Evolutionary conservation across 2,797 vertebrate species (phyloP).

Genomic region (Sebastes itinus): DNA sequence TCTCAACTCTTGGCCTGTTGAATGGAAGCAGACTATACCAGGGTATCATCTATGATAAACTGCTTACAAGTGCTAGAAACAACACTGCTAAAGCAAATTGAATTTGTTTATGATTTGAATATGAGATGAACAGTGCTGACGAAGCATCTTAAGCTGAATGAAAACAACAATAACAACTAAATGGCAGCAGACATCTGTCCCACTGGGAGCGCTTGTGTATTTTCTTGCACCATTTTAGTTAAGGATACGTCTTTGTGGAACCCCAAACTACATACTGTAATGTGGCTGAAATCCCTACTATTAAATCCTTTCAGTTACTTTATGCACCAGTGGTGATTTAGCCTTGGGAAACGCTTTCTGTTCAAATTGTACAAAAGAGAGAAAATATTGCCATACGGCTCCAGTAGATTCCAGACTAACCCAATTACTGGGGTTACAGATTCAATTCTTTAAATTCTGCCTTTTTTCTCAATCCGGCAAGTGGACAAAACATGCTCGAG

Average conservation of each 20-base stretch:
- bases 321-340: background rate
- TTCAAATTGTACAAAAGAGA: background rate
- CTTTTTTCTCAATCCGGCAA: background rate
- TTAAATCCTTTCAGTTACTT: background rate
- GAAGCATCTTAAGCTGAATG: background rate
- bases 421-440: slow-evolving; percentile 10
- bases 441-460: background rate
- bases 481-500: slow-evolving; percentile 19
- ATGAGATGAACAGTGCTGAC: background rate
- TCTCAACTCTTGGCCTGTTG: background rate
- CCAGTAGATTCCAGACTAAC: background rate
- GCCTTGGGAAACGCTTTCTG: background rate
- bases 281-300: background rate
- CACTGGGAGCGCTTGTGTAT: background rate
- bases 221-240: background rate
- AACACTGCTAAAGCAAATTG: background rate
- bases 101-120: background rate
- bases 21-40: background rate
- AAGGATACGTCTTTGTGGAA: background rate
- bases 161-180: background rate
- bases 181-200: background rate
- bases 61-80: background rate
- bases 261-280: background rate
- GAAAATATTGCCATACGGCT: background rate
- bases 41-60: background rate